These are phyloP conservation scores for Platycercus adscitus DNA, from an alignment of 2,113 vertebrate genomes.

Conservation along the genomic window DNA sequence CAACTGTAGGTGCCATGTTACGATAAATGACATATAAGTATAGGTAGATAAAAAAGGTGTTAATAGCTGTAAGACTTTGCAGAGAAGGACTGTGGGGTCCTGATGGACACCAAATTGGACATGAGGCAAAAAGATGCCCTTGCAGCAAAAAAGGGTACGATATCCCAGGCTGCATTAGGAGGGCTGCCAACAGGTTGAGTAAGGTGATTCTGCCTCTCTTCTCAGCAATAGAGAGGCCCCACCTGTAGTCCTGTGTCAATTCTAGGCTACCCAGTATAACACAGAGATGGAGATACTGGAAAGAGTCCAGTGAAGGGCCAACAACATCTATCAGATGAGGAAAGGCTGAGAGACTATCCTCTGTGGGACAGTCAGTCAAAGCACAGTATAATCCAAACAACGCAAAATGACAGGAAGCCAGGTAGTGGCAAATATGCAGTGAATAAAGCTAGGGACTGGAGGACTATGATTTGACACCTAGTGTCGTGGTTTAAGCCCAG, in stretches of 20 bases:
- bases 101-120: background rate
- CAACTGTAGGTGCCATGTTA: background rate
- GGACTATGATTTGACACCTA: background rate
- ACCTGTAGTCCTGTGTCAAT: background rate
- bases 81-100: background rate
- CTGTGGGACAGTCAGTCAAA: background rate
- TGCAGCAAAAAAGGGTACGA: background rate
- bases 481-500: background rate
- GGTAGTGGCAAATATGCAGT: background rate
- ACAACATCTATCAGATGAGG: background rate
- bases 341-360: background rate
- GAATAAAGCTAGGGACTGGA: background rate
- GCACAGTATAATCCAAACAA: accelerated
- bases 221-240: background rate
- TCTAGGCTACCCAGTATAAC: background rate
- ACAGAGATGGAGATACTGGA: background rate
- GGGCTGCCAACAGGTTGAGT: background rate
- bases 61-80: background rate
- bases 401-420: background rate
- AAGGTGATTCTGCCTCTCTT: background rate
- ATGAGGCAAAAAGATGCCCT: accelerated
- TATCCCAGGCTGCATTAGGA: accelerated
- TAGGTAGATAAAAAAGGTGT: background rate
- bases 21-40: background rate
- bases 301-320: background rate